Percentiles rank a stretch among this genome's conserved stretches.
Conservation (phyloP, 2,888 invertebrate species). For the Trissolcus japonicus region DNA sequence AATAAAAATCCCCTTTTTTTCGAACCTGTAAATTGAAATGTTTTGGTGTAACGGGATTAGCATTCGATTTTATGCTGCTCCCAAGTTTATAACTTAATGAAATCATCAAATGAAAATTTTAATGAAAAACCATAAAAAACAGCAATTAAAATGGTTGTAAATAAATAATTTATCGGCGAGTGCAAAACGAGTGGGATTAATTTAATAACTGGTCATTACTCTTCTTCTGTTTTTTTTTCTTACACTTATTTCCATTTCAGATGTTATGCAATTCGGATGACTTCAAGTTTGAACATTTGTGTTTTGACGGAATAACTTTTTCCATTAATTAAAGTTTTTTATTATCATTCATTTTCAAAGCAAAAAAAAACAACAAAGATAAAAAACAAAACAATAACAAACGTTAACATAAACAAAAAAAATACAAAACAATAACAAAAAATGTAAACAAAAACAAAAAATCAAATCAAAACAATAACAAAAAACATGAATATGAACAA, state of each 20-base stretch:
- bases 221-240: not conserved
- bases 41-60: slow-evolving; percentile 13
- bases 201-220: not conserved
- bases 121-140: not conserved
- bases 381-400: not conserved
- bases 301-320: not conserved
- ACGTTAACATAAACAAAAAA: not conserved
- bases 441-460: too few species aligned
- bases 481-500: too few species aligned
- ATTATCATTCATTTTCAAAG: too few species aligned
- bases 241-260: too few species aligned
- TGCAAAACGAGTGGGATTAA: not conserved
- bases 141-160: too few species aligned
- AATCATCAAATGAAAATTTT: not conserved
- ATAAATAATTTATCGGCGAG: not conserved
- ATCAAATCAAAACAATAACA: too few species aligned
- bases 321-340: not conserved
- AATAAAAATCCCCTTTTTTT: not conserved
- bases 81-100: not conserved
- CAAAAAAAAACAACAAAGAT: not conserved
- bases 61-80: not conserved
- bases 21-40: not conserved
- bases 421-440: too few species aligned
- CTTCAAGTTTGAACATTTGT: too few species aligned
- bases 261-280: too few species aligned